Evolutionary conservation across 2,113 vertebrate species (phyloP), one percentile per base, ranked within the genome.

Genomic region (Xiphorhynchus elegans): DNA sequence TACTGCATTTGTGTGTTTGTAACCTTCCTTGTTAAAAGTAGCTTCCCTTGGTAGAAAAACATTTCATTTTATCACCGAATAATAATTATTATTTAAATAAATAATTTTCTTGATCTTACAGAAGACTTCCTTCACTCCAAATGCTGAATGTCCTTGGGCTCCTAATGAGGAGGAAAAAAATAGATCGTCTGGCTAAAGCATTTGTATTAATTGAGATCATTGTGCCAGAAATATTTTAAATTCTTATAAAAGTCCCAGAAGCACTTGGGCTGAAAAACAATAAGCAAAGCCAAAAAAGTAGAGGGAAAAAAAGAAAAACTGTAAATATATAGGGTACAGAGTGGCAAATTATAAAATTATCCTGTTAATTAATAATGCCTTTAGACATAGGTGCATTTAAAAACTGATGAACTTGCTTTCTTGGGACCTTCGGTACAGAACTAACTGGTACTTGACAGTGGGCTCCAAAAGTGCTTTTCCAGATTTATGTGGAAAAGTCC

Each of bases 401-500:
- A 90, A 94, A 28, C 55, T 42, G 10, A 40, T 40, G 9, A 78
- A 67, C 24, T 50, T 89, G 44, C 63, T 85, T 42, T 85, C 42
- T 50, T 29, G 37, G 46, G 24, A 52, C 86, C 72, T 84, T 76
- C 81, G 44, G 59, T 89, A 68, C 31, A 64, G 88, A 96, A 59
- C 31, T 76, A 67, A 81, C 59, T 79, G 35, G 40, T 91, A 62
- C 24, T 20, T 91, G 39, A 55, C 62, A 75, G 7, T 63, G 33
- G 17, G 5, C 35, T 96, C 26, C 68, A 74, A 40, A 91, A 95
- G 23, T 87, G 69, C 59, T 84, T 91, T 93, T 53, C 35, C 56
- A 63, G 28, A 76, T 93, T 84, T 92, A 31, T 44, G 23, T 70
- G 49, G 66, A 80, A 95, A 90, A 90, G 14, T 87, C 94, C 55